Evolutionary conservation across 2,113 vertebrate species (phyloP).

Genomic region (Eulemur macaco): DNA sequence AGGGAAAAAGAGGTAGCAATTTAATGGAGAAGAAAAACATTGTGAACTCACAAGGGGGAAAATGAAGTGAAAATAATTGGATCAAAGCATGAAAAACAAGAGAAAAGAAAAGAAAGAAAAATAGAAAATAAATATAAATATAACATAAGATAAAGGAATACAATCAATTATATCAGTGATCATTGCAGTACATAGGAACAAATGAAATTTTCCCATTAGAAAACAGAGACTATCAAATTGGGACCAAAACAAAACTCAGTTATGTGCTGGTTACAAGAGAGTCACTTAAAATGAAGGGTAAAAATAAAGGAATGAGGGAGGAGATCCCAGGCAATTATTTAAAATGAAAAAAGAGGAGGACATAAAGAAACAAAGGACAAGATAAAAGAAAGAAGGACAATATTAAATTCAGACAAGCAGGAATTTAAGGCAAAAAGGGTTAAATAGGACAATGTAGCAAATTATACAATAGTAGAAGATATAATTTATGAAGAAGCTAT

Average conservation of each 20-base stretch:
- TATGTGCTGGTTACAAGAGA: not conserved
- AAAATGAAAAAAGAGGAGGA: not conserved
- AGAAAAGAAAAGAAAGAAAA: not conserved
- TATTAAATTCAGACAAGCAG: not conserved
- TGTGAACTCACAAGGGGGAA: not conserved
- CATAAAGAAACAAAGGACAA: not conserved
- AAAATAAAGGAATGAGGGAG: not conserved
- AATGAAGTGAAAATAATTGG: not conserved
- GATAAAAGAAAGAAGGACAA: not conserved
- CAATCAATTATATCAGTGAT: not conserved
- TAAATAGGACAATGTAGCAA: not conserved
- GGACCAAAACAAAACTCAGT: not conserved
- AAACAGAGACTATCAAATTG: not conserved
- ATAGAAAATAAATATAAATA: conserved; percentile 20
- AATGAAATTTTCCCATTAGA: not conserved
- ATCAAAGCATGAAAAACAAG: not conserved
- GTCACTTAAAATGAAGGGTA: not conserved
- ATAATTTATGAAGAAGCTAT: not conserved
- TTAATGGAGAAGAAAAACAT: not conserved
- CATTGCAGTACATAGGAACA: not conserved
- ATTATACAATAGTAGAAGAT: not conserved
- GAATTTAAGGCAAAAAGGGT: not conserved
- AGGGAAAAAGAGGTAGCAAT: not conserved
- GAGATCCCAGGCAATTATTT: not conserved
- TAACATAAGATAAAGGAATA: not conserved